Evolutionary conservation across 2,888 invertebrate species (phyloP), one percentile per base, ranked within the genome.

Genomic region (Sturmia bella): DNA sequence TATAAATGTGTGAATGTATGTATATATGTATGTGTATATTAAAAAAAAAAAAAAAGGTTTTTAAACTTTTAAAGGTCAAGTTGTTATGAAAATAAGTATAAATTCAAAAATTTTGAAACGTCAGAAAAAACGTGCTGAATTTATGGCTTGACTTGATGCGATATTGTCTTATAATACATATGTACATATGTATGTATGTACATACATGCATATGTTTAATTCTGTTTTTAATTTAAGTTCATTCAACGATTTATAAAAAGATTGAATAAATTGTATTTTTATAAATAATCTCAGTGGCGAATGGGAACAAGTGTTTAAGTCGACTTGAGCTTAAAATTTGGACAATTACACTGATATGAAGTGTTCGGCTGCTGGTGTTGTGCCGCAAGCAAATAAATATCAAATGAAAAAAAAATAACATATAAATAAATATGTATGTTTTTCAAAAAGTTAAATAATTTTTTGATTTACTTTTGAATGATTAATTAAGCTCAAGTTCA

Each of bases 11-110:
- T 54, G 9, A 15, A 2, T 56, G 5, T 56, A 17, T 7, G 12
- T 2, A 1, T n/a, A 11, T 56, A 1, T 56, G 7, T n/a, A 27
- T 27, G 6, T 27, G 3, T 27, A 6, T 27, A 27, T 27, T 27
- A 27, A 4, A 27, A 4, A 6, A 3, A 27, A 68, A 27, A 57
- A 63, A 63, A 68, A 77, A 73, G 72, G 70, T 68, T 59, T 81
- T 74, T 72, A 66, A 78, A 66, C 73, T 73, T 76, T 80, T 77
- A 45, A 70, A 80, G 80, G 78, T 78, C 68, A n/a, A 37, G 12
- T 41, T 63, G 24, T 56, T 21, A 37, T 12, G 61, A 21, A 56
- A 56, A 21, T 32, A 9, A 9, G 32, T 32, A 32, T 32, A 59
- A 69, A 43, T 32, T 32, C 37, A 78, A 37, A n/a, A 57, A 52